A percentile compares a stretch with the other conserved stretches of the same genome.
Evolutionary conservation across 2,113 vertebrate genomes (phyloP).

Genomic region (Jaculus jaculus): DNA sequence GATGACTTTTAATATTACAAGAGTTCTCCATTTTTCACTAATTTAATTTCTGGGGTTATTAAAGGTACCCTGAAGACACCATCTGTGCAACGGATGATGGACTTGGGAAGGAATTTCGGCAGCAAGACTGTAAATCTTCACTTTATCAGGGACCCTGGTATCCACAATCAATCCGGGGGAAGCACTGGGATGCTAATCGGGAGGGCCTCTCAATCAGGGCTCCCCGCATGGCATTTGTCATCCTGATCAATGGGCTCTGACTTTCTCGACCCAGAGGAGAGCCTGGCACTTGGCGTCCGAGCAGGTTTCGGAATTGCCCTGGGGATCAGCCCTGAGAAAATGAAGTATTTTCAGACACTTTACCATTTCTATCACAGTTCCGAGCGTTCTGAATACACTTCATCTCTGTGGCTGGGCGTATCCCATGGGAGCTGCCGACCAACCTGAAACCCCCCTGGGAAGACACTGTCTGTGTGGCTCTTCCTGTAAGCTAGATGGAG

Average conservation of each 20-base stretch:
- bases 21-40: constrained; percentile 62
- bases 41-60: constrained; percentile 72
- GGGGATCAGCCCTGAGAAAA: not conserved
- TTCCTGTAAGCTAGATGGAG: rapidly evolving
- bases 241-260: not conserved
- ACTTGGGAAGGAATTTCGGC: constrained; percentile 35
- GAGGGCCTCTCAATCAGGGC: not conserved
- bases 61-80: constrained; percentile 69
- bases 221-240: not conserved
- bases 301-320: rapidly evolving
- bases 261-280: not conserved
- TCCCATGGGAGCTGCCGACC: rapidly evolving
- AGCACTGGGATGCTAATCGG: not conserved
- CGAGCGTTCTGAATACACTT: not conserved
- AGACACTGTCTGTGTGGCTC: too few species aligned
- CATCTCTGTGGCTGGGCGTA: rapidly evolving
- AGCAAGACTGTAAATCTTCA: constrained; percentile 65
- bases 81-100: constrained; percentile 60
- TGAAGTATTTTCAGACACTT: not conserved
- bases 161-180: constrained; percentile 12
- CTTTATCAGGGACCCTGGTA: constrained; percentile 45
- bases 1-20: constrained; percentile 54
- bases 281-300: rapidly evolving
- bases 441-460: not conserved
- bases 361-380: not conserved